phyloP scores from a whole-genome alignment of 2,888 invertebrate genomes.

The Azorinus chamasolen region DNA sequence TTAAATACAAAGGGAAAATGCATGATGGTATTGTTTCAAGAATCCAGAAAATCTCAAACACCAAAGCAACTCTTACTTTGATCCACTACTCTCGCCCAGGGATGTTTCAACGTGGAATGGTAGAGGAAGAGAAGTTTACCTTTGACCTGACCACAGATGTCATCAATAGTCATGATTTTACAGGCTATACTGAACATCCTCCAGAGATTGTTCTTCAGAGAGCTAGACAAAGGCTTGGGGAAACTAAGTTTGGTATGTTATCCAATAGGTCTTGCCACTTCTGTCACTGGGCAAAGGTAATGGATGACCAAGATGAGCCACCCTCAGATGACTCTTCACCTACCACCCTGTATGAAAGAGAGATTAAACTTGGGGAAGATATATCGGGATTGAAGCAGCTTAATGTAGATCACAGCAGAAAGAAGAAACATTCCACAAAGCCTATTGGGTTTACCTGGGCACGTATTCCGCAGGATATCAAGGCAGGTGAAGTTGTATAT shows the following conservation, averaged over 20 bases:
- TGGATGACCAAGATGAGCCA: constrained; percentile 13
- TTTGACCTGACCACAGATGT: constrained; percentile 20
- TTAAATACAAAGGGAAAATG: constrained; percentile 9
- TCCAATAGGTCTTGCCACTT: constrained; percentile 44
- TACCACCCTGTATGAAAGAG: background rate
- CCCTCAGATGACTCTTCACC: background rate
- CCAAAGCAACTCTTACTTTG: constrained; percentile 16
- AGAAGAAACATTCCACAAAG: constrained; percentile 21
- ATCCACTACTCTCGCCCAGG: constrained; percentile 34
- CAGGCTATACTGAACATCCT: constrained; percentile 12
- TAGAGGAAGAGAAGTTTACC: constrained; percentile 23
- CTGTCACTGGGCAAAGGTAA: constrained; percentile 49
- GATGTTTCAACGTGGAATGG: constrained; percentile 19
- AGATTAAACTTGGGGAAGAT: background rate
- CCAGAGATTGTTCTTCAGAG: constrained; percentile 36
- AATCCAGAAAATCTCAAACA: constrained; percentile 2
- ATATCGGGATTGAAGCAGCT: constrained; percentile 9
- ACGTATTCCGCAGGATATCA: constrained; percentile 26
- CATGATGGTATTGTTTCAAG: constrained; percentile 31
- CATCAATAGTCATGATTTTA: constrained; percentile 25
- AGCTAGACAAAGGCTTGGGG: constrained; percentile 37
- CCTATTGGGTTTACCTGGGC: constrained; percentile 10
- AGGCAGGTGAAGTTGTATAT: constrained; percentile 23
- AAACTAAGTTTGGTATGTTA: constrained; percentile 34
- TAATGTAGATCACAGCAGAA: constrained; percentile 23